Conservation (phyloP, 2,797 vertebrate species). For the Alfaro cultratus region DNA sequence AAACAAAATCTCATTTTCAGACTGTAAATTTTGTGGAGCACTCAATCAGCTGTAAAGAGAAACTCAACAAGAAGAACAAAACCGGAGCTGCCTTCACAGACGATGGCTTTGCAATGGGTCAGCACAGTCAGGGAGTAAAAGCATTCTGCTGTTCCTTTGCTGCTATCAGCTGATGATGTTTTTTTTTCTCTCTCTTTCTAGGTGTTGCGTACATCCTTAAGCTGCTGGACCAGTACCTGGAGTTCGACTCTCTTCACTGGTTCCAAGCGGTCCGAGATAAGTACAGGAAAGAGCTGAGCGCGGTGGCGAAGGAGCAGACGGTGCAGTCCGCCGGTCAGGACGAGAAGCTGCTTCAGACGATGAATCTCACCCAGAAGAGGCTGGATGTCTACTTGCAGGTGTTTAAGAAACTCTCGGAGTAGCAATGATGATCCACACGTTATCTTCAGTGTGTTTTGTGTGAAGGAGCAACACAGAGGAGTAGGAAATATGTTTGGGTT, state of each 20-base stretch:
- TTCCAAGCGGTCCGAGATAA: constrained; percentile 98
- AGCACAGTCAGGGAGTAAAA: constrained; percentile 42
- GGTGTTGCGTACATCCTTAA: constrained; percentile 99
- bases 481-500: neutral
- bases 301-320: constrained; percentile 93
- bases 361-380: constrained; percentile 98
- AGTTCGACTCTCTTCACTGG: constrained; percentile 99
- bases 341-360: constrained; percentile 95
- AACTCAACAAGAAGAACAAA: constrained; percentile 99
- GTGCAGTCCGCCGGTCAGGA: constrained; percentile 91
- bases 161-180: neutral
- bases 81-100: constrained; percentile 96
- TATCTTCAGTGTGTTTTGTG: neutral
- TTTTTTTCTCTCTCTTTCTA: constrained; percentile 48
- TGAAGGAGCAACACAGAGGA: neutral
- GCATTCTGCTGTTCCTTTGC: neutral
- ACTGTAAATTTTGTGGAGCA: constrained; percentile 98
- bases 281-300: constrained; percentile 92
- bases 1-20: constrained; percentile 70
- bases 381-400: constrained; percentile 96
- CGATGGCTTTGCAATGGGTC: constrained; percentile 99
- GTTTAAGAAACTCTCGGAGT: neutral
- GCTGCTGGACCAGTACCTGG: constrained; percentile 97
- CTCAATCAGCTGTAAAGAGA: constrained; percentile 97
- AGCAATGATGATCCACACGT: neutral